These are phyloP conservation scores for Oikopleura dioica DNA, from an alignment of 23 tunicate species.

Conservation along the genomic window DNA sequence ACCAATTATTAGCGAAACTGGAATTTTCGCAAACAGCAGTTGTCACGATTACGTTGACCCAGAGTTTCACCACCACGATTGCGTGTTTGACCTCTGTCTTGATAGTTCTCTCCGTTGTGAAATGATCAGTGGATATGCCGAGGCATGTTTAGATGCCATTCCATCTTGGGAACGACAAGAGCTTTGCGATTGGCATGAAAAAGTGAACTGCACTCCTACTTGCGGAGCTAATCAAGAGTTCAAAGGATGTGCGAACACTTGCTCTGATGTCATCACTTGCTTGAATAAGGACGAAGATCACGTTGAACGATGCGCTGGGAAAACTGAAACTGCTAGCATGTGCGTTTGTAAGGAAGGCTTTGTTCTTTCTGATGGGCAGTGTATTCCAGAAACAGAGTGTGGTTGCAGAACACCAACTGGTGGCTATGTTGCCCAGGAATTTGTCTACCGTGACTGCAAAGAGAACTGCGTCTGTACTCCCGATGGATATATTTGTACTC, in stretches of 20 bases:
- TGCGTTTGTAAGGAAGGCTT: conserved; percentile 13
- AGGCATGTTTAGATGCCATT: neutral
- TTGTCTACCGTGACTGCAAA: neutral
- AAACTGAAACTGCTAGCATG: too few relatives aligned
- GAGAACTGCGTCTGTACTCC: neutral
- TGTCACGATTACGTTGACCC: conserved; percentile 14
- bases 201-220: conserved; percentile 6
- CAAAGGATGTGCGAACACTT: conserved; percentile 17
- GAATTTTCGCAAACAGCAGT: neutral
- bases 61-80: neutral
- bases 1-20: neutral
- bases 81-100: conserved; percentile 22
- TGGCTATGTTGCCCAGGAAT: neutral
- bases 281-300: neutral
- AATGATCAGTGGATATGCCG: neutral
- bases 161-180: too few relatives aligned
- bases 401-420: neutral
- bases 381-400: neutral
- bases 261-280: conserved; percentile 15
- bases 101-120: conserved; percentile 10
- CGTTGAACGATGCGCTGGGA: conserved; percentile 4
- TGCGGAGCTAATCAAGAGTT: conserved; percentile 17
- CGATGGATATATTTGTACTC: neutral
- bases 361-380: conserved; percentile 13
- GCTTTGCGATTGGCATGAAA: conserved; percentile 20